Conservation (phyloP, 2,797 vertebrate genomes). For the Ambastaia sidthimunki region DNA sequence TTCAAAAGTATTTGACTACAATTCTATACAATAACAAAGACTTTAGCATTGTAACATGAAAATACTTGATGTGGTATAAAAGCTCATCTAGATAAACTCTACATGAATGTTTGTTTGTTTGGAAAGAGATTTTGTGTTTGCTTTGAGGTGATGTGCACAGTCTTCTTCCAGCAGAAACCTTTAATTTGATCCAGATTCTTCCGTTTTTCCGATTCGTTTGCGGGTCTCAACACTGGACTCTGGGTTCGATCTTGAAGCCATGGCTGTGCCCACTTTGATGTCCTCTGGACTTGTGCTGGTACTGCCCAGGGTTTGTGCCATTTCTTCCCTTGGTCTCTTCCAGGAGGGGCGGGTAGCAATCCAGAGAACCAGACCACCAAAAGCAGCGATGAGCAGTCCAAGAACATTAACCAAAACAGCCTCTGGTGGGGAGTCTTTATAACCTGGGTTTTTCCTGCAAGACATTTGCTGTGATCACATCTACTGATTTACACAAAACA, state of each 20-base stretch:
- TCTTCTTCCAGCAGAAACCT: too few species aligned
- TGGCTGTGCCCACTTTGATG: slow-evolving; percentile 63
- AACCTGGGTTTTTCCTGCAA: slow-evolving; percentile 73
- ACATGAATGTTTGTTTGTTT: background rate
- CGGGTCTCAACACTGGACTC: slow-evolving; percentile 77
- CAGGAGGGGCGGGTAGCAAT: slow-evolving; percentile 87
- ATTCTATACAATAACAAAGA: background rate
- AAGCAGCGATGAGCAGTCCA: slow-evolving; percentile 85
- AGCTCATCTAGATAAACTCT: background rate
- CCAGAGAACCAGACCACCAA: slow-evolving; percentile 88
- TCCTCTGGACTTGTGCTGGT: slow-evolving; percentile 63
- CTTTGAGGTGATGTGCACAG: background rate
- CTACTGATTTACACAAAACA: background rate
- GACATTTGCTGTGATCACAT: background rate
- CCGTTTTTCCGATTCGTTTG: slow-evolving; percentile 79
- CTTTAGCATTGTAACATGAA: background rate
- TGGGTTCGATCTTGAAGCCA: slow-evolving; percentile 69
- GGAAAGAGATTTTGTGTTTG: background rate
- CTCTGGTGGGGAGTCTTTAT: slow-evolving; percentile 86
- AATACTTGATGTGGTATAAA: background rate
- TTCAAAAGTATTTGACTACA: background rate
- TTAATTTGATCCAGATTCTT: slow-evolving; percentile 67
- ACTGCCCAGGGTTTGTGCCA: slow-evolving; percentile 63
- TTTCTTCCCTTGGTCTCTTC: slow-evolving; percentile 88
- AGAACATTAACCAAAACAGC: slow-evolving; percentile 87